phyloP scores from a whole-genome alignment of 2,888 invertebrate genomes.

The Agonopterix alstromeriana region DNA sequence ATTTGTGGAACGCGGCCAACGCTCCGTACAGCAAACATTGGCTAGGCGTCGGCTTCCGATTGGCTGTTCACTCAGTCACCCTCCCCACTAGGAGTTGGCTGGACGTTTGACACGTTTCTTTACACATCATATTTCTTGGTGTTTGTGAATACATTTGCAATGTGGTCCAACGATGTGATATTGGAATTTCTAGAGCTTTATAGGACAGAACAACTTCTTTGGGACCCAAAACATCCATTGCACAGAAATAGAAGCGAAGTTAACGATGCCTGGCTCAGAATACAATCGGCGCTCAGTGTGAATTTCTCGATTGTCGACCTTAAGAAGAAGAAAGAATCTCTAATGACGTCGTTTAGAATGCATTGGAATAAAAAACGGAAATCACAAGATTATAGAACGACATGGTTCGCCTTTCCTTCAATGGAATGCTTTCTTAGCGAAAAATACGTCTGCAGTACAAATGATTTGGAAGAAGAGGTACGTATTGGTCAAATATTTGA shows the following conservation, averaged over 20 bases:
- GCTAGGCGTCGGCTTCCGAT: constrained; percentile 34
- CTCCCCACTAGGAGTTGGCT: constrained; percentile 17
- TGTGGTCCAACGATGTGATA: constrained; percentile 43
- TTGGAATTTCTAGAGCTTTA: constrained; percentile 61
- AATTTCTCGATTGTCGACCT: constrained; percentile 44
- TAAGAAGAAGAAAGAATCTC: constrained; percentile 65
- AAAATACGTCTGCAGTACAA: constrained; percentile 52
- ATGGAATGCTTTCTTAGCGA: constrained; percentile 64
- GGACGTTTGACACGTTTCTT: constrained; percentile 14
- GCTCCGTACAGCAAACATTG: constrained; percentile 48
- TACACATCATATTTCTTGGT: not conserved
- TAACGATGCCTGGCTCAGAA: constrained; percentile 55
- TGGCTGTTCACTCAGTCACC: constrained; percentile 30
- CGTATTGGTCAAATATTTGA: too few species aligned
- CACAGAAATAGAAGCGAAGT: constrained; percentile 54
- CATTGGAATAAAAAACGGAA: constrained; percentile 47
- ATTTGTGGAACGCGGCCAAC: constrained; percentile 45
- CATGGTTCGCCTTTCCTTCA: constrained; percentile 60
- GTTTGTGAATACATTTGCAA: not conserved
- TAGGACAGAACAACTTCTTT: constrained; percentile 48
- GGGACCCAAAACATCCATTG: constrained; percentile 56
- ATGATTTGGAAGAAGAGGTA: constrained; percentile 50
- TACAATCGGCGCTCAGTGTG: constrained; percentile 43
- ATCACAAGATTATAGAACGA: constrained; percentile 36
- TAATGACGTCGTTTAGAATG: constrained; percentile 63